Evolutionary conservation across 2,888 invertebrate genomes (phyloP), one percentile per base, ranked within the genome.

Genomic region (Acanthacorydalis orientalis): DNA sequence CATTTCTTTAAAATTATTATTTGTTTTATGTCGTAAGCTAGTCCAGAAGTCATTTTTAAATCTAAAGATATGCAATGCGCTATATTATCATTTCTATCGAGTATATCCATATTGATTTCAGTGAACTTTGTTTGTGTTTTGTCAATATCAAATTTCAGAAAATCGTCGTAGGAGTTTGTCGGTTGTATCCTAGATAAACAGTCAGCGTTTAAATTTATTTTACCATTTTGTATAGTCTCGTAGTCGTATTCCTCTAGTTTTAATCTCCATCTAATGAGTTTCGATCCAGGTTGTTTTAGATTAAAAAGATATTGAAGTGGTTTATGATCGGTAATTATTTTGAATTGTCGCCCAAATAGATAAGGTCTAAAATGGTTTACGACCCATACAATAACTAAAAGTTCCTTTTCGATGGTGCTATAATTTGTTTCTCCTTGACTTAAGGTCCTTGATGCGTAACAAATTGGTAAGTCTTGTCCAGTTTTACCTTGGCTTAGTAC

Each of bases 361-460:
- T 57, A 56, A 1, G 50, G 53, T 35, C 50, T 35, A 42, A 53
- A 56, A 44, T 50, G 43, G 40, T 53, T 51, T 11, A 37, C 43
- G 10, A 47, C 45, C 45, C 49, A 53, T 2, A 53, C 48, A 15
- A 52, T 52, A 2, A 52, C 51, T 38, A 53, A 43, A 10, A 53
- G 31, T 50, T 53, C 52, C 33, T 50, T 50, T 43, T 53, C 49
- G 1, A 48, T 49, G 1, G 50, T 51, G 14, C 33, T 46, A 2
- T 43, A 43, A 3, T 43, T 43, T 32, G 10, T 10, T 43, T 43
- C 32, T 9, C 31, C n/a, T 31, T 31, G 16, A 7, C 10, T 43
- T 6, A 43, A n/a, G 10, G 43, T 43, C 2, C 43, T 12, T 1
- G 43, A 43, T 7, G 32, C 43, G 2, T 43, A 43, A 31, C 43